phyloP scores from a whole-genome alignment of 1,140 invertebrate species.

The Periplaneta americana region DNA sequence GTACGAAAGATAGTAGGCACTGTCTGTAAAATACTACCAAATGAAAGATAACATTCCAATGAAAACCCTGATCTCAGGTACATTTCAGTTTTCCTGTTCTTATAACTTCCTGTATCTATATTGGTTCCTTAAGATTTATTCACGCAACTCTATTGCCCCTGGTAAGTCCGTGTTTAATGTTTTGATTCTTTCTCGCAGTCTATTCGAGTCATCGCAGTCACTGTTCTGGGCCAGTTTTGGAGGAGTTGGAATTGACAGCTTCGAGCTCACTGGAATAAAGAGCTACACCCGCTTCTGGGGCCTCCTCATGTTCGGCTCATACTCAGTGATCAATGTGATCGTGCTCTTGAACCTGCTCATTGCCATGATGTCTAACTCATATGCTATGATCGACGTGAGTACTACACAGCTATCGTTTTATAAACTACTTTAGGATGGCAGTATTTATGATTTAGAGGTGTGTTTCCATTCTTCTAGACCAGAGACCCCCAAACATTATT shows the following conservation, averaged over 20 bases:
- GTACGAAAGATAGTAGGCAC: too few species aligned
- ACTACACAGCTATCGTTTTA: too few species aligned
- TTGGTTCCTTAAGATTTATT: neutral
- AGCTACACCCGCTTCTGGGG: constrained; percentile 76
- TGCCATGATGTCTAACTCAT: constrained; percentile 90
- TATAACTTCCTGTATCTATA: too few species aligned
- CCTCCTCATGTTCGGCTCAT: constrained; percentile 73
- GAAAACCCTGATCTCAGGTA: too few species aligned
- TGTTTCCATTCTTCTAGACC: too few species aligned
- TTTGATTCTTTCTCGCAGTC: constrained; percentile 45
- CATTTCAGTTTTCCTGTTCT: too few species aligned
- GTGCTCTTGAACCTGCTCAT: constrained; percentile 82
- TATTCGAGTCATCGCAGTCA: constrained; percentile 87
- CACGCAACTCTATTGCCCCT: neutral
- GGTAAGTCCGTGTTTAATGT: neutral
- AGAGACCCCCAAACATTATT: too few species aligned
- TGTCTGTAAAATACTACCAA: too few species aligned
- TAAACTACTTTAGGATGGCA: too few species aligned
- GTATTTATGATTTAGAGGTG: too few species aligned
- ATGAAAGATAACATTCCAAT: too few species aligned
- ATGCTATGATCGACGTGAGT: constrained; percentile 67
- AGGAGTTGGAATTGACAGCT: constrained; percentile 71
- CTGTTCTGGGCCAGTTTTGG: constrained; percentile 89
- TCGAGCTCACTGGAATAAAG: constrained; percentile 70
- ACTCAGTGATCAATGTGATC: constrained; percentile 80